A percentile compares a stretch with the other conserved stretches of the same genome.
These are phyloP conservation scores for Oscheius sp. DNA, from an alignment of 2,888 invertebrate species.

Conservation along the genomic window DNA sequence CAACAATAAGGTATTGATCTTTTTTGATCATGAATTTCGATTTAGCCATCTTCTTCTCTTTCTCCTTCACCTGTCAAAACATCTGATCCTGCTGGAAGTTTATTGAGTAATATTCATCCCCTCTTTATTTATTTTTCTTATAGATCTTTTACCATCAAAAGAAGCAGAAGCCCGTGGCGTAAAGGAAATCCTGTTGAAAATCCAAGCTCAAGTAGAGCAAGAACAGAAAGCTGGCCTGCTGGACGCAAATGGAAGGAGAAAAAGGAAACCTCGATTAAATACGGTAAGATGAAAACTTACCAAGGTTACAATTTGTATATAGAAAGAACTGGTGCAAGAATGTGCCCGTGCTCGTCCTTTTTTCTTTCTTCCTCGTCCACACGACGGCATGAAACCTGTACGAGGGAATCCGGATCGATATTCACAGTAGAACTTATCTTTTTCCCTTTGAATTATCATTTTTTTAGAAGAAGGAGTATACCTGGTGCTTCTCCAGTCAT, in stretches of 20 bases:
- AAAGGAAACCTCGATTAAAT: slow-evolving; percentile 6
- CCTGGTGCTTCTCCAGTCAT: slow-evolving; percentile 4
- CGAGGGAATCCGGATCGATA: no score
- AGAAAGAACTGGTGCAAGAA: slow-evolving; percentile 12
- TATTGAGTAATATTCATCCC: no score
- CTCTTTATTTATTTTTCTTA: no score
- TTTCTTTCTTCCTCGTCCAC: background rate
- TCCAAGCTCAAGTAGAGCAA: slow-evolving; percentile 17
- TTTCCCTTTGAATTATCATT: background rate
- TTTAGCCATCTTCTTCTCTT: background rate
- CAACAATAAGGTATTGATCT: background rate
- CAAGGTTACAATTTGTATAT: background rate
- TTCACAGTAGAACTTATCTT: no score
- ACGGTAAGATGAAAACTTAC: background rate
- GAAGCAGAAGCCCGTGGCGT: slow-evolving; percentile 17
- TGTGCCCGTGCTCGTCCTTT: slow-evolving; percentile 28
- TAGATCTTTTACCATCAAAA: slow-evolving; percentile 18
- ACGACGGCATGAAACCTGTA: background rate
- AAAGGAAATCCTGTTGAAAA: slow-evolving; percentile 17
- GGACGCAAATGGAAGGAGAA: background rate
- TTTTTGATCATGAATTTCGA: no score
- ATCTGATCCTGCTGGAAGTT: no score
- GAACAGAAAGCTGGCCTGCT: background rate
- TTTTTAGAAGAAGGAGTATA: background rate
- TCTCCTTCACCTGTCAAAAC: background rate